Percentiles rank a stretch among this genome's conserved stretches.
Evolutionary conservation across 1,140 invertebrate genomes (phyloP).

Genomic region (Scaptodrosophila lebanonensis): DNA sequence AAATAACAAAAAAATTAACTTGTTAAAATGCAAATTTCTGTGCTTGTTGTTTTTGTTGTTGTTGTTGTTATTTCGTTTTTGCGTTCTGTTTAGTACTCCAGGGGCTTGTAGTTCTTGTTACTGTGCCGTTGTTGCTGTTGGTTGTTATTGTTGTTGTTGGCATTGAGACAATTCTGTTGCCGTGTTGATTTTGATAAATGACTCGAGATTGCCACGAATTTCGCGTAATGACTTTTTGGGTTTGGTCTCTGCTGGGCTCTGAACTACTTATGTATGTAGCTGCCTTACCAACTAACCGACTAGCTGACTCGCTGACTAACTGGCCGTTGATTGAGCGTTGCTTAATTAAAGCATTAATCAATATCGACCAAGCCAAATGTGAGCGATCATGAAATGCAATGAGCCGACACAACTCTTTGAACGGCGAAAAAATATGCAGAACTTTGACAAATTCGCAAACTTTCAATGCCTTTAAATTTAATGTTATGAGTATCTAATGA

Average conservation of each 20-base stretch:
- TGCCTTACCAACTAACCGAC: not conserved
- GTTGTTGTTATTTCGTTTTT: no score
- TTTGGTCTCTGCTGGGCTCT: constrained; percentile 53
- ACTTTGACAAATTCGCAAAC: no score
- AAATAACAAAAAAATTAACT: constrained; percentile 57
- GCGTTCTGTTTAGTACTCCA: constrained; percentile 74
- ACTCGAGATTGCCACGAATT: constrained; percentile 51
- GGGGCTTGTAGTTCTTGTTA: no score
- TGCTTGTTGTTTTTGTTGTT: not conserved
- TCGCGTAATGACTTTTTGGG: constrained; percentile 22
- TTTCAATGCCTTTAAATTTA: no score
- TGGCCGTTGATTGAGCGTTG: constrained; percentile 36
- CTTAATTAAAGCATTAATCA: constrained; percentile 73
- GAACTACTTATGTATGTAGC: constrained; percentile 29
- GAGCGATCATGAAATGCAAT: no score
- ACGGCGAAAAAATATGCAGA: no score
- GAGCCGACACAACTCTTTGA: no score
- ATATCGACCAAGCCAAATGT: not conserved
- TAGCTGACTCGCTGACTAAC: no score
- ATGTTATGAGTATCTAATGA: no score
- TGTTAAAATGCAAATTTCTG: constrained; percentile 73
- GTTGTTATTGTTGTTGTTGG: constrained; percentile 51
- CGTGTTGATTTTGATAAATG: constrained; percentile 74
- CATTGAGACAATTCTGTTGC: constrained; percentile 50
- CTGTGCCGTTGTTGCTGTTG: no score